Conservation (phyloP, 1,140 invertebrate genomes). For the Dendroctonus valens region DNA sequence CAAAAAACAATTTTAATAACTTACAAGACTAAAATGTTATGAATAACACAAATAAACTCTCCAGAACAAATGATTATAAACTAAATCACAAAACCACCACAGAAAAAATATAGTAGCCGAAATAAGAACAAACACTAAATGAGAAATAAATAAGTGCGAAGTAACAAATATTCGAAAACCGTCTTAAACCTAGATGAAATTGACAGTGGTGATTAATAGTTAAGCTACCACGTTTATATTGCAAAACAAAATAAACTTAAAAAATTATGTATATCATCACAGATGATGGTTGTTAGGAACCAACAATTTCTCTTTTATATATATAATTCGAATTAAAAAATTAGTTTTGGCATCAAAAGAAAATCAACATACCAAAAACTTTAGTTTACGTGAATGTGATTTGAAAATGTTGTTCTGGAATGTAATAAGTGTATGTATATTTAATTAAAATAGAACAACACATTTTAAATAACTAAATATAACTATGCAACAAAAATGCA, state of each 20-base stretch:
- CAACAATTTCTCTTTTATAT: slow-evolving; percentile 14
- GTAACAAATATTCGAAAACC: slow-evolving; percentile 10
- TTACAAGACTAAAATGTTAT: neutral
- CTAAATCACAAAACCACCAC: slow-evolving; percentile 31
- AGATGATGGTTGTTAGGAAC: slow-evolving; percentile 19
- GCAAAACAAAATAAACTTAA: slow-evolving; percentile 10
- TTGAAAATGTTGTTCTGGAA: neutral
- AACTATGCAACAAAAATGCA: too few species aligned
- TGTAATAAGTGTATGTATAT: too few species aligned
- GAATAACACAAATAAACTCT: slow-evolving; percentile 29
- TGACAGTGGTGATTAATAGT: slow-evolving; percentile 1
- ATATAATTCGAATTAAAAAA: slow-evolving; percentile 1
- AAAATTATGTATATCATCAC: slow-evolving; percentile 22
- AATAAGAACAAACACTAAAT: neutral
- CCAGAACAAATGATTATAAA: slow-evolving; percentile 25
- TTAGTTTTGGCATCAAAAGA: slow-evolving; percentile 6
- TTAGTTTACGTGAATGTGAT: neutral
- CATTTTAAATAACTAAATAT: too few species aligned
- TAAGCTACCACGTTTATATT: slow-evolving; percentile 7
- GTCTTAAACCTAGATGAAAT: neutral
- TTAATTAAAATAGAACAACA: too few species aligned
- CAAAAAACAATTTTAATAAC: slow-evolving; percentile 7
- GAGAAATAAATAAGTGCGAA: slow-evolving; percentile 10
- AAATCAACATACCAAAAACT: slow-evolving; percentile 1
- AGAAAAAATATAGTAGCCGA: slow-evolving; percentile 1